Base-by-base conservation (phyloP, 2,113 vertebrate species). In the Rissa tridactyla region DNA sequence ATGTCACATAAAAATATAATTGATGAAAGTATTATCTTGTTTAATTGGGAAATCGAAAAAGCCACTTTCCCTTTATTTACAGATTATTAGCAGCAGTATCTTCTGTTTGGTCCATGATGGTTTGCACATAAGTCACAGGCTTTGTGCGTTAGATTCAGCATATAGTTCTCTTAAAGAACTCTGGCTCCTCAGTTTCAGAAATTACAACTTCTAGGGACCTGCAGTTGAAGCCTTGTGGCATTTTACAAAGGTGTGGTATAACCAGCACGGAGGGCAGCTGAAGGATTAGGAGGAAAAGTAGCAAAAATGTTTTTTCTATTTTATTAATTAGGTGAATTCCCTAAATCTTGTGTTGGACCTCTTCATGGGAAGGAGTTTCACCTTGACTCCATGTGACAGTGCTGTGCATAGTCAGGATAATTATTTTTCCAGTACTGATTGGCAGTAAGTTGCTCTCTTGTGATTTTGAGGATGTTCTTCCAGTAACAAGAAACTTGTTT, bases 31-130 rank as follows among this genome's bases (percentile, higher is more conserved):
- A 93, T 96, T 96, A 96, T 88, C 87, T 88, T 90, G 46, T 64
- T 96, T 97, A 97, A 97, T 97, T 96, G 91, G 79, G 93, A 97
- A 96, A 96, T 97, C 89, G 64, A 96, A 97, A 96, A 91, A 94
- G 82, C 85, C 93, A 90, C 95, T 97, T 96, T 96, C 90, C 87
- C 47, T 92, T 95, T 95, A 96, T 97, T 97, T 96, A 96, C 94
- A 60, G 85, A 88, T 91, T 97, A 93, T 96, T 96, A 96, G 91
- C 58, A 71, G 68, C 68, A 85, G 70, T 85, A 81, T 92, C 91
- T 94, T 62, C 73, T 76, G 55, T n/a, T 91, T 88, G 58, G 62
- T 77, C 29, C 51, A 10, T 55, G 68, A 47, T 72, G 38, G 54
- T 91, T 78, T 85, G 49, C 52, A n/a, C 60, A 47, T 80, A 92